These are phyloP conservation scores for Aphelenchoides avenae DNA, from an alignment of 1,140 invertebrate species.

Conservation along the genomic window DNA sequence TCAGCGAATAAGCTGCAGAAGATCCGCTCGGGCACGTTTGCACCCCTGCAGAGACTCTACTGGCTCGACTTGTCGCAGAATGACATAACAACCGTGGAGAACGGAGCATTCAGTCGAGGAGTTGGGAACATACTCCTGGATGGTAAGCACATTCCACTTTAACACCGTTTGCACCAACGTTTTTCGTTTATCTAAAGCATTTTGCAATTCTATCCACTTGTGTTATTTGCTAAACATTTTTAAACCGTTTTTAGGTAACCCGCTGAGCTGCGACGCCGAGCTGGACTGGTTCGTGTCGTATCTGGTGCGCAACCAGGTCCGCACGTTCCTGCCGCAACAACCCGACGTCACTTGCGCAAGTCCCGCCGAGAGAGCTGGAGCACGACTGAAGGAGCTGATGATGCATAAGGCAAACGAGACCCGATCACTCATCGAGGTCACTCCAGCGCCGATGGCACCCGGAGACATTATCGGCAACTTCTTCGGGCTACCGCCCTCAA, in stretches of 20 bases:
- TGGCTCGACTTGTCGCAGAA: constrained; percentile 55
- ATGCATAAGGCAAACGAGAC: constrained; percentile 58
- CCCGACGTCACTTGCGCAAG: constrained; percentile 46
- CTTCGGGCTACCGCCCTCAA: constrained; percentile 19
- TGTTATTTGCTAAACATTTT: constrained; percentile 10
- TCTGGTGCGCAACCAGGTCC: constrained; percentile 49
- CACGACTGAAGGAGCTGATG: constrained; percentile 52
- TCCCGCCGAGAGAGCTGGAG: constrained; percentile 35
- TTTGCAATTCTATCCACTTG: neutral
- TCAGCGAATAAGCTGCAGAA: constrained; percentile 35
- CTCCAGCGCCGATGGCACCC: too few species aligned
- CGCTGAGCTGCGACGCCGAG: constrained; percentile 48
- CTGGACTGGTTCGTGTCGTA: constrained; percentile 55
- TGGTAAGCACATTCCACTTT: constrained; percentile 36
- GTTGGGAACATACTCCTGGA: constrained; percentile 52
- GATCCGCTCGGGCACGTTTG: constrained; percentile 45
- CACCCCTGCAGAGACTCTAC: constrained; percentile 32
- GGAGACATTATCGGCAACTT: too few species aligned
- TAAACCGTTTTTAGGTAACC: constrained; percentile 49
- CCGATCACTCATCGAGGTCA: constrained; percentile 30
- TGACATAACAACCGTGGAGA: constrained; percentile 25
- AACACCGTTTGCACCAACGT: too few species aligned
- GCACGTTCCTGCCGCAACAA: constrained; percentile 54
- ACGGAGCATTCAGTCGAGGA: constrained; percentile 42
- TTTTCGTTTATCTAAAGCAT: constrained; percentile 9